Base-by-base conservation (phyloP, 2,113 vertebrate species). In the Rhabdomys dilectus region DNA sequence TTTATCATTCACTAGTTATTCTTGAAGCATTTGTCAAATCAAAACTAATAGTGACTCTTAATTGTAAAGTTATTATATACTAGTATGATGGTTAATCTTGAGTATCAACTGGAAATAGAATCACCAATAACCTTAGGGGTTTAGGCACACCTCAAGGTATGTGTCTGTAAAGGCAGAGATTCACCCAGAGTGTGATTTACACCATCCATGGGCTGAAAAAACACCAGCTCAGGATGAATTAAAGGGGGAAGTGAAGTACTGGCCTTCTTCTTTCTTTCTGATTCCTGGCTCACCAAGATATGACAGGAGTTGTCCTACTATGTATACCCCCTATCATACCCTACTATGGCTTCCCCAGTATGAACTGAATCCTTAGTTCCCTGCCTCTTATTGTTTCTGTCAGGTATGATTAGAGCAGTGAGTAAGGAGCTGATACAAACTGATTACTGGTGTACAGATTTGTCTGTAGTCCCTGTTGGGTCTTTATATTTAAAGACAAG, bases 21-120 rank as follows among this genome's bases (percentile, higher is more conserved):
- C 48, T 94, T 77, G 31, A 95, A 58, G 42, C 81, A 66, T n/a
- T 76, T 86, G 34, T 75, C 15, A 88, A 82, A 95, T 88, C 86
- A 90, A 93, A 93, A 51, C 17, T 64, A 86, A 45, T 56, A 86
- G 19, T n/a, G 51, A 42, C n/a, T 89, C 36, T 45, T 81, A 91
- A 84, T n/a, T 88, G 31, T 68, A 24, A 51, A 78, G 68, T 93
- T 64, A 19, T 39, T 89, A 3, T 34, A 82, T 7, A 91, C 22
- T 45, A 0, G 1, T 17, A 36, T 36, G 42, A 21, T 86, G 31
- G 29, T 68, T 36, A 36, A 68, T 36, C 19, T 68, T 45, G 45
- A 48, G 31, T 51, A 31, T 87, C 62, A 68, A 51, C 29, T 48
- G 42, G 31, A 13, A 51, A 11, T 36, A 48, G 62, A 86, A 68